Percentiles rank a stretch among this genome's conserved stretches.
phyloP scores from a whole-genome alignment of 2,888 invertebrate genomes.

The Phortica okadai region DNA sequence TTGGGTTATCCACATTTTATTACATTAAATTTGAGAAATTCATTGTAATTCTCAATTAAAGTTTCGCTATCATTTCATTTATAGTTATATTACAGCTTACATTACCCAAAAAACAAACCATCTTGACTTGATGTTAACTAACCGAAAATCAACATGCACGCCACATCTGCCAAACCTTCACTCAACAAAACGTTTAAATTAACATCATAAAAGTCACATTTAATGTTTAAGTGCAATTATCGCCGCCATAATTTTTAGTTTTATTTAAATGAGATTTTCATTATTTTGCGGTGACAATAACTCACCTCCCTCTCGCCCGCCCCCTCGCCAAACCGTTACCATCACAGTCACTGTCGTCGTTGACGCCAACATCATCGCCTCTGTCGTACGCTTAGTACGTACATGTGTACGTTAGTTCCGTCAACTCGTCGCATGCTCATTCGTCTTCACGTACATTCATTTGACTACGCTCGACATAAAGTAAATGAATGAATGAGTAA shows the following conservation, averaged over 20 bases:
- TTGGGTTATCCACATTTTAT: too few relatives aligned
- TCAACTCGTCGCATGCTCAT: conserved; percentile 22
- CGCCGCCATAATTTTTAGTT: conserved; percentile 27
- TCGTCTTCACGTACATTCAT: background rate
- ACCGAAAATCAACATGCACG: background rate
- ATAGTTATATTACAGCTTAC: background rate
- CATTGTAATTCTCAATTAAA: too few relatives aligned
- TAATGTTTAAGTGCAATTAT: conserved; percentile 30
- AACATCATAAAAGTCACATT: conserved; percentile 33
- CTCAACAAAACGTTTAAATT: conserved; percentile 23
- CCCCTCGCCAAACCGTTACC: background rate
- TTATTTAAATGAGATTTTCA: conserved; percentile 29
- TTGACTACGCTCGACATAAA: background rate
- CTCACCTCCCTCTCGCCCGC: background rate
- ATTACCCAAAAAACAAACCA: background rate
- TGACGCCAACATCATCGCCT: too few relatives aligned
- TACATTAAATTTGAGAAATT: too few relatives aligned
- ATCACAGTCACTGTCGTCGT: background rate
- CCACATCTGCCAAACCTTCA: conserved; percentile 1
- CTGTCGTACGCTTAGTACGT: too few relatives aligned
- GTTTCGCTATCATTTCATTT: background rate
- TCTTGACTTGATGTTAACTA: background rate
- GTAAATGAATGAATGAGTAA: too few relatives aligned
- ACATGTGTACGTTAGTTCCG: background rate
- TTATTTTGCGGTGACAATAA: conserved; percentile 27